Conservation (phyloP, 2,113 vertebrate genomes). For the Anhinga anhinga region DNA sequence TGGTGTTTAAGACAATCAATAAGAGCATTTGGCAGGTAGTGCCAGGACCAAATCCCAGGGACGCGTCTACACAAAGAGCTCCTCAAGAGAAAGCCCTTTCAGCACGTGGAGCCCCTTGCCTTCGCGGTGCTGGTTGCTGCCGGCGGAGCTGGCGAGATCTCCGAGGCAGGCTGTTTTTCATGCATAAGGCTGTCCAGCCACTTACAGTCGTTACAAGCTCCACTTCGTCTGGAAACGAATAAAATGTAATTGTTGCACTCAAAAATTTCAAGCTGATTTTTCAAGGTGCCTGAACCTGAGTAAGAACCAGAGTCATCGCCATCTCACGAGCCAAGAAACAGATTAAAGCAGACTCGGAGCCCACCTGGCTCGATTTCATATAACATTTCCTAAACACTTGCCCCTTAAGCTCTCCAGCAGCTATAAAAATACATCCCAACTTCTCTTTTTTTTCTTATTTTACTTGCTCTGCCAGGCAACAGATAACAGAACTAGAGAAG, state of each 20-base stretch:
- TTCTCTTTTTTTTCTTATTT: not conserved
- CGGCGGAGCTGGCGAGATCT: not conserved
- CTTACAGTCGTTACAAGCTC: not conserved
- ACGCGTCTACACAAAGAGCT: not conserved
- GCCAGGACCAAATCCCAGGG: not conserved
- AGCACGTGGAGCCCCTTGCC: not conserved
- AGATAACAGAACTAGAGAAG: not conserved
- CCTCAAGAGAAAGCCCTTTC: not conserved
- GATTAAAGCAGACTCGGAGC: not conserved
- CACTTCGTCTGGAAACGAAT: not conserved
- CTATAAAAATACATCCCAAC: not conserved
- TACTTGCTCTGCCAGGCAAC: not conserved
- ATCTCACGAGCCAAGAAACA: not conserved
- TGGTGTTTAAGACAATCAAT: not conserved
- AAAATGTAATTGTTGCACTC: not conserved
- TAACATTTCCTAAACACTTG: not conserved
- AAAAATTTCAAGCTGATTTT: not conserved
- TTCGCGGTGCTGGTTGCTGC: not conserved
- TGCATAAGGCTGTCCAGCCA: not conserved
- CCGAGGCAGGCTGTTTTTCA: not conserved
- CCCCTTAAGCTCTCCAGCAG: not conserved
- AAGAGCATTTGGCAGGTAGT: no score
- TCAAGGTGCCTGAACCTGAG: not conserved
- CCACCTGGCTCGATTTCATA: conserved; percentile 2
- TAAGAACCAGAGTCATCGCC: not conserved